phyloP scores from a whole-genome alignment of 2,888 invertebrate genomes.

The Nudaria mundana region DNA sequence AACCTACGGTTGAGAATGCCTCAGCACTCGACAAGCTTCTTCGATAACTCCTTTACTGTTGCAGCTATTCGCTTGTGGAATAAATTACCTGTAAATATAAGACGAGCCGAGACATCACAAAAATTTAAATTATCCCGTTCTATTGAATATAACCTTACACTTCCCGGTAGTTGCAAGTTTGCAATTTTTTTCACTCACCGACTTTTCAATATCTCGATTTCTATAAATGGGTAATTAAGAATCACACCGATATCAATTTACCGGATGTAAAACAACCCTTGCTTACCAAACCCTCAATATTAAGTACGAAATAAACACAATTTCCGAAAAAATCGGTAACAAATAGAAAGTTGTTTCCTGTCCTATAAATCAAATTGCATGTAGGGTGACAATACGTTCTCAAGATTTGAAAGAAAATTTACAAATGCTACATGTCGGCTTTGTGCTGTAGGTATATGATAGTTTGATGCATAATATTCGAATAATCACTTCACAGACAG shows the following conservation, averaged over 20 bases:
- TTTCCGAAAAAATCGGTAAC: slow-evolving; percentile 46
- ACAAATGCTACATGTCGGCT: too few species aligned
- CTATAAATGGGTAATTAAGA: slow-evolving; percentile 35
- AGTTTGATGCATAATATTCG: too few species aligned
- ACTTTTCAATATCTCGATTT: too few species aligned
- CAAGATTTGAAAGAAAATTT: background rate
- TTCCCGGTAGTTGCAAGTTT: slow-evolving; percentile 7
- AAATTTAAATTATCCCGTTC: too few species aligned
- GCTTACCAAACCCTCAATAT: slow-evolving; percentile 37
- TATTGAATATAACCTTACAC: background rate
- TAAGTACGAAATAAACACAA: slow-evolving; percentile 36
- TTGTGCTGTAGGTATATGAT: too few species aligned
- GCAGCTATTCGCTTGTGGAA: too few species aligned
- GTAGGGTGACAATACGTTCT: slow-evolving; percentile 33
- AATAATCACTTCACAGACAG: too few species aligned
- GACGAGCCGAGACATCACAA: too few species aligned
- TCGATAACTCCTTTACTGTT: too few species aligned
- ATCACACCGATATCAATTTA: slow-evolving; percentile 53
- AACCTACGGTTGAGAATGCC: too few species aligned
- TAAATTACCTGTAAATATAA: too few species aligned
- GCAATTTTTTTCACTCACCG: slow-evolving; percentile 13
- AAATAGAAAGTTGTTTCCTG: slow-evolving; percentile 55
- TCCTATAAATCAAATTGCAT: slow-evolving; percentile 52
- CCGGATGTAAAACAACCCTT: slow-evolving; percentile 55
- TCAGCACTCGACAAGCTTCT: too few species aligned